Percentiles rank a stretch among this genome's conserved stretches.
Evolutionary conservation across 2,888 invertebrate species (phyloP).

Genomic region (Zelleria hepariella): DNA sequence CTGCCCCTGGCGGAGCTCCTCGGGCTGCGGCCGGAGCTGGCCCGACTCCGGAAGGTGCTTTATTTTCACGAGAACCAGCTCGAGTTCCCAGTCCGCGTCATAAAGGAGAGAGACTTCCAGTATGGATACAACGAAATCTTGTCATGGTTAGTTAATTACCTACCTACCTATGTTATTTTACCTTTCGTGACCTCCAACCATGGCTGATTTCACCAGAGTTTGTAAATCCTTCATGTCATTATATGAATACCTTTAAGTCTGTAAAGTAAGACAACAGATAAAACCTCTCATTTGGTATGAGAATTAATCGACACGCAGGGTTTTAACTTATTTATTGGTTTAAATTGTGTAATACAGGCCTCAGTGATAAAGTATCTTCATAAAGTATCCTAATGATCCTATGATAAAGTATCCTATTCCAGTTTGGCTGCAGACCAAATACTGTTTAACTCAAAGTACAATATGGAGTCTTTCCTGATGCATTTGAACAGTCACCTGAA

Average conservation of each 20-base stretch:
- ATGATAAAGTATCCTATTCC: slow-evolving; percentile 15
- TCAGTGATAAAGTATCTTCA: too few species aligned
- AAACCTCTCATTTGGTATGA: too few species aligned
- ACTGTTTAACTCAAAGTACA: slow-evolving; percentile 80
- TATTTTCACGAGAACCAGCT: slow-evolving; percentile 87
- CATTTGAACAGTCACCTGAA: slow-evolving; percentile 74
- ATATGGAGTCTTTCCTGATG: slow-evolving; percentile 76
- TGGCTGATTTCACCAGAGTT: too few species aligned
- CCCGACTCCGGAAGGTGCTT: slow-evolving; percentile 72
- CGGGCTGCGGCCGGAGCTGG: slow-evolving; percentile 76
- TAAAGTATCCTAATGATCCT: neutral
- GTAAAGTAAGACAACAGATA: too few species aligned
- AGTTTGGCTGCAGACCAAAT: slow-evolving; percentile 78
- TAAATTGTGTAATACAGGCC: too few species aligned
- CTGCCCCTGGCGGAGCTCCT: slow-evolving; percentile 79
- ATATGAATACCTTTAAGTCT: too few species aligned
- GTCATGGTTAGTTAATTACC: slow-evolving; percentile 11
- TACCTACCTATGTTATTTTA: neutral
- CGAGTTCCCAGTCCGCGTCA: slow-evolving; percentile 76
- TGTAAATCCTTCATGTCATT: too few species aligned
- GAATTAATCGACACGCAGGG: too few species aligned
- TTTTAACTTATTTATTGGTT: too few species aligned
- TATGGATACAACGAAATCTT: slow-evolving; percentile 78
- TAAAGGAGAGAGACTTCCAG: slow-evolving; percentile 79
- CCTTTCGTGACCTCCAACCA: too few species aligned